Evolutionary conservation across 2,113 vertebrate species (phyloP), one percentile per base, ranked within the genome.

Genomic region (Catharus bicknelli): DNA sequence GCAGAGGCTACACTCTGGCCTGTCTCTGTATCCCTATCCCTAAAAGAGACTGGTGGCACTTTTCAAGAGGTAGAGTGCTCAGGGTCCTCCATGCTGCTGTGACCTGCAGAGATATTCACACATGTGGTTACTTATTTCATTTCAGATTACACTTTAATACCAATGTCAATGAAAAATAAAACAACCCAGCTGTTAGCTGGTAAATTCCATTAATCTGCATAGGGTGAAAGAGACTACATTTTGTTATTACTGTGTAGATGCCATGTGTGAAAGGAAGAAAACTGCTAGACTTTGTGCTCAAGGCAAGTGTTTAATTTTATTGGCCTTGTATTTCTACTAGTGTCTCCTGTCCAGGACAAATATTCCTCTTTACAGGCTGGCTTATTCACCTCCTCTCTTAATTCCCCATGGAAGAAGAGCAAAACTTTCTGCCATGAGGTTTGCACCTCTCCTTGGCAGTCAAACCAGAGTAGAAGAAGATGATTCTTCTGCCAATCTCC

Each of bases 261-360:
- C 34, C 54, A 62, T 3, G 1, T 61, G 38, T 66, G 51, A 84
- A 87, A 80, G 21, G 47, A 79, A 76, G 67, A 85, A 85, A 85
- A 73, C 42, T 66, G 16, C 18, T 85, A 45, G 58, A 34, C 25
- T 66, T 57, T 8, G 11, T 54, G 42, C 42, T 55, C 34, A 73
- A 48, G 19, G 22, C 38, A 90, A 94, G 59, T 83, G 54, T 70
- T 92, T 84, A 75, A 78, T 90, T 79, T 68, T 74, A 57, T 48
- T 82, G 7, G 47, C 47, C 59, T 84, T 75, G 45, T 61, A 85
- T 75, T 95, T 81, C 92, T 79, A 30, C 62, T 73, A 42, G 18
- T 81, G 22, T 66, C 19, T 90, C 26, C 27, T 79, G 54, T 73
- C 94, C 95, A 95, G 87, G 45, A 93, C 32, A 93, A 94, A 86